These are phyloP conservation scores for Ichneumoninae sp. DNA, from an alignment of 2,888 invertebrate species.

Conservation along the genomic window DNA sequence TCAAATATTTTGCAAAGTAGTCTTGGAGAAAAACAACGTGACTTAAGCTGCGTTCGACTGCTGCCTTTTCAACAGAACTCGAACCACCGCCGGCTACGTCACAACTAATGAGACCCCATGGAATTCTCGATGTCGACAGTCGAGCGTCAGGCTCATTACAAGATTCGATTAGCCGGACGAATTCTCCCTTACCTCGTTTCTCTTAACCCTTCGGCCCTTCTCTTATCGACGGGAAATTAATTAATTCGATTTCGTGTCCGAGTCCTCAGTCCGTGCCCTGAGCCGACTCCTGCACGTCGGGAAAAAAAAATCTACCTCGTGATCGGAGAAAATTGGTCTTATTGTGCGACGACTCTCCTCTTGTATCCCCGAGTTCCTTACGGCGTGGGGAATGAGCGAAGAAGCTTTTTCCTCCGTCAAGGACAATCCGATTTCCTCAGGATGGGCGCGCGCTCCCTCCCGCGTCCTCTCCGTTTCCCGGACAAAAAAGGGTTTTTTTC, in stretches of 20 bases:
- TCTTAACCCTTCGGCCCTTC: constrained; percentile 19
- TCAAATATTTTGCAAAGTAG: no score
- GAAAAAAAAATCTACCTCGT: constrained; percentile 30
- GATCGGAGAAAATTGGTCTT: constrained; percentile 68
- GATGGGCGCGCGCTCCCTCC: constrained; percentile 3
- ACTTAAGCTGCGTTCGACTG: no score
- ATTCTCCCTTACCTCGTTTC: constrained; percentile 24
- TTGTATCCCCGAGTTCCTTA: constrained; percentile 13
- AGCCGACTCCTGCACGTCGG: background rate
- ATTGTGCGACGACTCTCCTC: constrained; percentile 40
- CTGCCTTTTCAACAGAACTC: background rate
- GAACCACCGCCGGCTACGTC: background rate
- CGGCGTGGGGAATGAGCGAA: constrained; percentile 35
- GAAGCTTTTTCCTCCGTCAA: constrained; percentile 61
- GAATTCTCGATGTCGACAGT: constrained; percentile 28
- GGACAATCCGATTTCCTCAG: constrained; percentile 68
- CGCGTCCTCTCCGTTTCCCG: background rate
- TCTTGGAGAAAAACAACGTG: no score
- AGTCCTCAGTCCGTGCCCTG: background rate
- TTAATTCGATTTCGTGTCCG: constrained; percentile 52
- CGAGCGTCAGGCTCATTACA: constrained; percentile 27
- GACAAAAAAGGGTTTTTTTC: constrained; percentile 37
- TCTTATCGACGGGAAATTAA: constrained; percentile 53
- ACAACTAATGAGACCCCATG: background rate
- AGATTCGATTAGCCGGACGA: constrained; percentile 44